A percentile compares a stretch with the other conserved stretches of the same genome.
Conservation (phyloP, 37 sponge, comb jelly and placozoan genomes). For the Beroe forskalii region DNA sequence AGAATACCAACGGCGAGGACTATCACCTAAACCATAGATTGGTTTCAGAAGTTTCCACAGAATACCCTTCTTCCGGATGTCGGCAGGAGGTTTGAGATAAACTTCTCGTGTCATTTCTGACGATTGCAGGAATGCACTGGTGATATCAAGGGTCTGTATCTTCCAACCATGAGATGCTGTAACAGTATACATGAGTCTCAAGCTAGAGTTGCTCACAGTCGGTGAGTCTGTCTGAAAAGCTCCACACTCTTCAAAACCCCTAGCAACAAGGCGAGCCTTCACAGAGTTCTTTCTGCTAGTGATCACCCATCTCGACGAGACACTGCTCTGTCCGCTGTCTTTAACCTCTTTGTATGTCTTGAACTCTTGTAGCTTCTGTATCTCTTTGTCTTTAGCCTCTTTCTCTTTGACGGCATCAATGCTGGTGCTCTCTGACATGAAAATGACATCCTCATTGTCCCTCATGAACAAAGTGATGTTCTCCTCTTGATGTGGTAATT, state of each 20-base stretch:
- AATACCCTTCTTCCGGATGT: neutral
- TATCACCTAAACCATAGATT: neutral
- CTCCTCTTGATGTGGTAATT: neutral
- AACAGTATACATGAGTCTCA: neutral
- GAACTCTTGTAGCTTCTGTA: neutral
- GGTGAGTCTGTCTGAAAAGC: neutral
- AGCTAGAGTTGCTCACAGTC: neutral
- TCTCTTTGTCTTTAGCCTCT: neutral
- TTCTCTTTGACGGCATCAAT: neutral
- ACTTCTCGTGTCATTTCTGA: neutral
- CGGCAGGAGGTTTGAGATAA: neutral
- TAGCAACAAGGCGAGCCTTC: neutral
- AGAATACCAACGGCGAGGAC: neutral
- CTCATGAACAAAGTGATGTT: neutral
- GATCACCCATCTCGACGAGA: conserved; percentile 13
- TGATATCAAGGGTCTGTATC: neutral
- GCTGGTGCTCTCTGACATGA: neutral
- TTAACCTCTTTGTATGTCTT: conserved; percentile 23
- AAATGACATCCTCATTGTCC: no score
- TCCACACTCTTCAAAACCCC: conserved; percentile 1
- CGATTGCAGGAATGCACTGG: conserved; percentile 21
- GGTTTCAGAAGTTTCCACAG: conserved; percentile 6
- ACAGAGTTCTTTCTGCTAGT: neutral
- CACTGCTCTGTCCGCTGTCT: neutral
- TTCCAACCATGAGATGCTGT: neutral